Base-by-base conservation (phyloP, 2,113 vertebrate species). In the Eubucco bourcierii region DNA sequence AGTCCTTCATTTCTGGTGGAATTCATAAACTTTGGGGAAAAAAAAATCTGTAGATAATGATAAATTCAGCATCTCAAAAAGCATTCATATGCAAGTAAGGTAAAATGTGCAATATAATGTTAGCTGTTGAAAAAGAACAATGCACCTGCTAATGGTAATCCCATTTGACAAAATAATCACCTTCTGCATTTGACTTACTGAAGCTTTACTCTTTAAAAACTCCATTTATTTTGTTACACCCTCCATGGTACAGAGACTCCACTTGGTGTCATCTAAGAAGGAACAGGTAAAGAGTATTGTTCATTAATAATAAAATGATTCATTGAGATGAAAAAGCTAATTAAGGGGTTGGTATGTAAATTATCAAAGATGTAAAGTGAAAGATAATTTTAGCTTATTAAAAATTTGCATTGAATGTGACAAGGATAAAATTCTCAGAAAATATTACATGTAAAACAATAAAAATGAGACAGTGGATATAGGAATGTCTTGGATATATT, bases 121-220 rank as follows among this genome's bases (percentile, higher is more conserved):
- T 95, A 88, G 39, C 58, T 56, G 6, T 39, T 86, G 63, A 87
- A 86, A 76, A 81, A 86, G 88, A 93, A 86, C 80, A 78, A 34
- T 65, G 53, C 18, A 46, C 3, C 39, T 90, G 53, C 39, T 81
- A 88, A 33, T 17, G 25, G 34, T 84, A 78, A 33, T 28, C 20
- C 21, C 4, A 5, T 86, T 90, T 91, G 86, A 90, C 63, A 88
- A 72, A 90, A 87, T 88, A 90, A 90, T 92, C 94, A 44, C 77
- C 52, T 91, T 79, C 37, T 68, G 39, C 63, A 11, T 75, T 93
- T 61, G 63, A 63, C n/a, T 93, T 86, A 28, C 6, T 39, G 73
- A 86, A 91, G 33, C 61, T 88, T 72, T 87, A 60, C 25, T 76
- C 9, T 73, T 95, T 92, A 53, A 93, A 92, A 84, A 20, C 21